Base-by-base conservation (phyloP, 2,113 vertebrate genomes). In the Charadrius vociferus region DNA sequence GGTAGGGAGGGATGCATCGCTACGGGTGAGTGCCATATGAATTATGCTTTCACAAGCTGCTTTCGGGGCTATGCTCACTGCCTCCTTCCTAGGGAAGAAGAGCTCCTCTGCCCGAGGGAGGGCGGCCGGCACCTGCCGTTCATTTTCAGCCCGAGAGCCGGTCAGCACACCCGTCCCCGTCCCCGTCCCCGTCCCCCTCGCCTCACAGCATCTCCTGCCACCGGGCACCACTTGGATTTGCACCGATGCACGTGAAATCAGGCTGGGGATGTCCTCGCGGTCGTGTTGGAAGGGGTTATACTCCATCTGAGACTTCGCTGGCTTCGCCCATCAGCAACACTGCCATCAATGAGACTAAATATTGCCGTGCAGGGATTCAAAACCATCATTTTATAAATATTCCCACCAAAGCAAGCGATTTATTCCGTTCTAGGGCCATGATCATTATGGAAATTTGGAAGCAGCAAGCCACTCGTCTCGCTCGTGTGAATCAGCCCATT, bases 81-180 rank as follows among this genome's bases (percentile, higher is more conserved):
- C 24, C 36, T 74, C 20, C n/a, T 63, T 37, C 49, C 30, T 3
- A 2, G 21, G 59, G 39, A 36, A 14, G 50, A 49, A 23, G 5
- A 49, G 22, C 37, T 30, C 9, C 47, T 26, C 4, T 12, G 36
- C n/a, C 15, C 0, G 1, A 16, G 71, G 32, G 65, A 79, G 45
- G 17, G n/a, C 45, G 53, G 49, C 22, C 11, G 49, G 49, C 12
- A 12, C 49, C 32, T 7, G 30, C 84, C 7, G 0, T 15, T 53
- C 41, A 8, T 53, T 47, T 45, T 8, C 43, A 34, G 0, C 8
- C 15, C 0, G 0, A 13, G 52, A 26, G 41, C 2, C 6, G 1
- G 15, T 7, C 8, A 13, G 43, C 8, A 5, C 21, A 3, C 4
- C 47, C 56, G 3, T 6, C 30, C 47, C 2, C 0, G 39, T 41